Evolutionary conservation across 2,888 invertebrate genomes (phyloP), one percentile per base, ranked within the genome.

Genomic region (Xanthorhoe designata): DNA sequence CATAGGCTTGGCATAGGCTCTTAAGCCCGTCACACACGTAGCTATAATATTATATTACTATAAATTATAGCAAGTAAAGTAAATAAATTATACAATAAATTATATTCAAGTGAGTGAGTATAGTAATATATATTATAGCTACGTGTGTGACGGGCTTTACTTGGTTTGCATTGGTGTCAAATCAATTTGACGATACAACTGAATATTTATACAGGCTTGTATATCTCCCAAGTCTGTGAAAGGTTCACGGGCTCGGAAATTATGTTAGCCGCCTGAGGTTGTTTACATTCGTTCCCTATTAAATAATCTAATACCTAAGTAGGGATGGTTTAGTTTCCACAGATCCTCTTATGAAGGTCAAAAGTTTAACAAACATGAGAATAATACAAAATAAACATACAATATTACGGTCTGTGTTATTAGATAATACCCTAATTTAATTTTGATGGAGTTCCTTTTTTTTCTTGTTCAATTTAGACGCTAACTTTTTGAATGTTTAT

Each of bases 171-270:
- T 38, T 9, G 35, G 24, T 24, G 24, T 68, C 24, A 24, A 24
- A 24, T 24, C 24, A 24, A 24, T 24, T 24, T 4, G 24, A 24
- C 24, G 24, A 3, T 24, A 4, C 24, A 3, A 65, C 70, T 64
- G 18, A 61, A 64, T 70, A 60, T 70, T 45, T n/a, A 32, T 64
- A 60, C 54, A 61, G 67, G 55, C 35, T 47, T 53, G 7, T 50
- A 47, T 67, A 62, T 53, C 57, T 58, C 58, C n/a, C 61, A 55
- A 42, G 38, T 13, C 38, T 13, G 38, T 42, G 2, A 42, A 42
- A 42, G 13, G 38, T 42, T 51, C 62, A 35, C 47, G 47, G 50
- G 42, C 69, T 68, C 50, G 50, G 61, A 54, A 70, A 64, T 67
- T 42, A 52, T 65, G 69, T 55, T 35, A 61, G 17, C 13, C 51